A percentile compares a stretch with the other conserved stretches of the same genome.
phyloP scores from a whole-genome alignment of 2,113 vertebrate species.

The Chaetodon trifascialis region DNA sequence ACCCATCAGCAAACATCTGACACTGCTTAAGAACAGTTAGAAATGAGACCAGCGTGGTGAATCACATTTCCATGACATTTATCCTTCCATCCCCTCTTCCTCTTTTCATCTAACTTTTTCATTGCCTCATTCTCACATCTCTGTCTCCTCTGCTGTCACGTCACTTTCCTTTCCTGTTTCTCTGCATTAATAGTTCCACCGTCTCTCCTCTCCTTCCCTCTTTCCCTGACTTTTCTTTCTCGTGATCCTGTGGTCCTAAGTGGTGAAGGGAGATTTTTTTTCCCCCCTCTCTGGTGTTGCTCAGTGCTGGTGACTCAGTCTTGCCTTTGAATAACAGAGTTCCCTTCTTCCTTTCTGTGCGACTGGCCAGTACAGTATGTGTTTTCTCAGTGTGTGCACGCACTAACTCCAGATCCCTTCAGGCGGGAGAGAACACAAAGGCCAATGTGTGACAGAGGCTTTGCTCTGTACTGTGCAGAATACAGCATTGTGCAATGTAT shows the following conservation, averaged over 20 bases:
- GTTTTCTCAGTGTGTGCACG: slow-evolving; percentile 10
- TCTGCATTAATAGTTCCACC: background rate
- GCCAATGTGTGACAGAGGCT: background rate
- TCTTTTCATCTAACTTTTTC: background rate
- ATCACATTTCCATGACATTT: background rate
- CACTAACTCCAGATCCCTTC: slow-evolving; percentile 10
- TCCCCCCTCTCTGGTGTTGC: slow-evolving; percentile 43
- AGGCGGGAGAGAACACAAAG: slow-evolving; percentile 10
- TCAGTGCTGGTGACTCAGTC: slow-evolving; percentile 67
- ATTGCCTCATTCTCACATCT: background rate
- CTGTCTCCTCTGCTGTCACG: background rate
- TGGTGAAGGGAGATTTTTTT: slow-evolving; percentile 1
- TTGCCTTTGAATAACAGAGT: slow-evolving; percentile 69
- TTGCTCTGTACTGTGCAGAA: background rate
- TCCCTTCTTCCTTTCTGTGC: slow-evolving; percentile 58
- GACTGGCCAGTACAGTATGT: background rate
- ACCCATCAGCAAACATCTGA: too few species aligned
- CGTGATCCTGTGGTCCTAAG: background rate
- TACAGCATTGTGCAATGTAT: background rate
- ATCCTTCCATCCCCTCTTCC: background rate
- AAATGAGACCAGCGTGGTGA: too few species aligned
- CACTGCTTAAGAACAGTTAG: too few species aligned
- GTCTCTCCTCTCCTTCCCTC: background rate
- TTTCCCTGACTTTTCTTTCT: background rate
- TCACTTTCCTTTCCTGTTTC: background rate